A percentile compares a stretch with the other conserved stretches of the same genome.
Conservation (phyloP, 2,797 vertebrate species). For the Artibeus jamaicensis region DNA sequence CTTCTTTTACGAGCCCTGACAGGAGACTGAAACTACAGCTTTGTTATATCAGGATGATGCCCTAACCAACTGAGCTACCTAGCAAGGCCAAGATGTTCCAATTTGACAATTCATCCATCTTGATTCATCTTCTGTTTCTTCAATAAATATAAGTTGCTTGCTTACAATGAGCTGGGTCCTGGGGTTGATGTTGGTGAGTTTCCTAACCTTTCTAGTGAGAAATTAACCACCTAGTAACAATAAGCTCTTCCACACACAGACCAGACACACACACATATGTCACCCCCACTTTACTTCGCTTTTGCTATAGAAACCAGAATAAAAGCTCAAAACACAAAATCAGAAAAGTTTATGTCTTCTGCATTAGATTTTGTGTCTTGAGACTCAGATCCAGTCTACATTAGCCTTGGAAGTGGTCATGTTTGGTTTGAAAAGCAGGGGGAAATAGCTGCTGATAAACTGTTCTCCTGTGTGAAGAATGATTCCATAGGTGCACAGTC, state of each 20-base stretch:
- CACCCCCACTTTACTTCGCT: not conserved
- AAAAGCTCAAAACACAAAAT: not conserved
- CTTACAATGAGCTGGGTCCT: not conserved
- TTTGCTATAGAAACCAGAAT: not conserved
- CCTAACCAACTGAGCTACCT: not conserved
- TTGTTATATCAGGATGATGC: not conserved
- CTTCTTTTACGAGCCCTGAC: not conserved
- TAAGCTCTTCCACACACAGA: not conserved
- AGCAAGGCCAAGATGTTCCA: not conserved
- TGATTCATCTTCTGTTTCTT: not conserved
- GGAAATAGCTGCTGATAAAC: not conserved
- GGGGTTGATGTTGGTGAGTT: not conserved
- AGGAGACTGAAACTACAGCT: not conserved
- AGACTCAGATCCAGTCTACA: not conserved
- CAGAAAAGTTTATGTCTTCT: not conserved
- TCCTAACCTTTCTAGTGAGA: not conserved
- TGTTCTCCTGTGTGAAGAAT: not conserved
- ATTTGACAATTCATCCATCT: not conserved
- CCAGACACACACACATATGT: not conserved
- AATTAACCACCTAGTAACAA: not conserved
- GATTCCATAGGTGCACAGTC: fast-evolving
- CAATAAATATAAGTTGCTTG: not conserved
- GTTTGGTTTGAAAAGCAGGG: not conserved
- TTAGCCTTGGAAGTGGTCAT: not conserved
- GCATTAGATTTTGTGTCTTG: not conserved